Base-by-base conservation (phyloP, 2,888 invertebrate species). In the Deilephila porcellus region DNA sequence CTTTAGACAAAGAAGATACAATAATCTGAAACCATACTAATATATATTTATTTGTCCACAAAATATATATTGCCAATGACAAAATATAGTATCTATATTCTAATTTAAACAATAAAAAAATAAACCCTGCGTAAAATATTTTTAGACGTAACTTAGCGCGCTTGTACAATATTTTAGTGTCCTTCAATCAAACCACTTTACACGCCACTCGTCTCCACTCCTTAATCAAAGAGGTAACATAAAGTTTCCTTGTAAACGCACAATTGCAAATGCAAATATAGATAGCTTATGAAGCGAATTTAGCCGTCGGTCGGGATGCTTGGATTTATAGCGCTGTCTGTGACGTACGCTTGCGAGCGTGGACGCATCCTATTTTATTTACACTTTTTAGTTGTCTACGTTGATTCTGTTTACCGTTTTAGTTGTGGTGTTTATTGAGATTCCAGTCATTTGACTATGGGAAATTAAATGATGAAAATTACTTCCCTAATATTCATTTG, bases 241-340 rank as follows among this genome's bases (percentile, higher is more conserved):
- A 67, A 67, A 67, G 25, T 52, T 19, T 25, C 5, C 17, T 17
- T 56, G 56, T 71, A 45, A 71, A 71, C 71, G 71, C 60, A 71
- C 76, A 77, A 77, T 76, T 74, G 74, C 62, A 71, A 74, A 78
- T 75, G 76, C 76, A 73, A 77, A 76, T 71, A 74, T 79, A 75
- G 70, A 79, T 77, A 78, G 75, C 56, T 78, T 75, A 75, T 70
- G 70, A 64, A 72, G 72, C 75, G 77, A 75, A 79, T 80, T 80
- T 80, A 80, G 77, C 75, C 74, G 74, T 75, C 75, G 76, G 71
- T 59, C 76, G 71, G 80, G 71, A 76, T 53, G 70, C 56, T 63
- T 59, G 72, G 76, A 76, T 79, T 80, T 80, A 80, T 80, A 75
- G 74, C 25, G 56, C 76, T 76, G 78, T 77, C 77, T 67, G 76